Base-by-base conservation (phyloP, 1,140 invertebrate species). In the Hermatobates lingyangjiaoensis region DNA sequence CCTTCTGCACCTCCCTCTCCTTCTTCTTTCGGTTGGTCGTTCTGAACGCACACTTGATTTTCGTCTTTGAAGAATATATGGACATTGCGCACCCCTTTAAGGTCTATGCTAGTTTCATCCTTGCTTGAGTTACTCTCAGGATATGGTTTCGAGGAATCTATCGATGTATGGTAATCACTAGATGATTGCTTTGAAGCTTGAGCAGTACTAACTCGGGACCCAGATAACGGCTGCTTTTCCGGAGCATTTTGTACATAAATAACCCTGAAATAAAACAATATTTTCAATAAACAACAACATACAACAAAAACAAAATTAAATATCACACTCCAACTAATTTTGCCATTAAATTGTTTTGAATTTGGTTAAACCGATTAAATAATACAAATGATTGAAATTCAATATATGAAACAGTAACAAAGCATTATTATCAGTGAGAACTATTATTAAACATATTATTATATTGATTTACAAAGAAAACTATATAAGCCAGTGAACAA, bases 181-280 rank as follows among this genome's bases (percentile, higher is more conserved):
- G 34, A n/a, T 18, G 21, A 27, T 25, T 30, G 34, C 25, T 27
- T 15, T 7, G 27, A 34, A 3, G 44, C 25, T 18, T 47, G 27
- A 23, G 26, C 34, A 5, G 38, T 28, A 14, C 15, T 45, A 2
- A 50, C 38, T 25, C n/a, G 40, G 27, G 49, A 45, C 15, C 20
- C 34, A 38, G 45, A 48, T 40, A 50, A 39, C n/a, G 50, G 47
- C 20, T 52, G 56, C 46, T 86, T 86, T 63, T 87, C 82, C 0
- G 84, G 83, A 38, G 82, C 84, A 66, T 88, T 90, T 72, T 93
- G 88, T 58, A 94, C 87, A 49, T 87, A 75, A 53, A 94, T 83
- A 56, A 93, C 86, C 63, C 81, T 82, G 61, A 47, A 71, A 71
- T n/a, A 53, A 51, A 47, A 49, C 23, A 48, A 53, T 18, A 25